Percentiles rank a stretch among this genome's conserved stretches.
Evolutionary conservation across 2,888 invertebrate genomes (phyloP).

Genomic region (Erebia ligea): DNA sequence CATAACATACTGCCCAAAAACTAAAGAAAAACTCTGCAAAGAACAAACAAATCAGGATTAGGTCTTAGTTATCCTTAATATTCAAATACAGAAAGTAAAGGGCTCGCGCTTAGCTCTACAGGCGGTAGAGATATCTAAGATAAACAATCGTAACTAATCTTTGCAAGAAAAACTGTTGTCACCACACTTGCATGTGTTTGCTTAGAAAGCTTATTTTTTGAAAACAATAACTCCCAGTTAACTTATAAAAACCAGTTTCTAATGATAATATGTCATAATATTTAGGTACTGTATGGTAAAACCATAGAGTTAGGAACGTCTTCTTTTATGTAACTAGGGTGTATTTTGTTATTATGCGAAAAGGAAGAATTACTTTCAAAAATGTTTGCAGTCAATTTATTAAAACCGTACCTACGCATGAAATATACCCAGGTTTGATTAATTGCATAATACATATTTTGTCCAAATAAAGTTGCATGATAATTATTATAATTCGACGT

Average conservation of each 20-base stretch:
- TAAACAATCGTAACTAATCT: constrained; percentile 17
- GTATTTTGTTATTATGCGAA: no score
- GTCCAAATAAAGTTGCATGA: no score
- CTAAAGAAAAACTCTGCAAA: background rate
- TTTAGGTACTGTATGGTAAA: background rate
- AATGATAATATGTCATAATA: constrained; percentile 1
- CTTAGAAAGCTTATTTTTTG: constrained; percentile 24
- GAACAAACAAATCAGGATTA: background rate
- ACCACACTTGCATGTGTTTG: constrained; percentile 26
- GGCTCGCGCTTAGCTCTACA: background rate
- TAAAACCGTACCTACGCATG: no score
- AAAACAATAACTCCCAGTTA: constrained; percentile 4
- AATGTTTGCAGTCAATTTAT: no score
- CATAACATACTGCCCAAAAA: background rate
- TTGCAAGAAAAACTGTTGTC: constrained; percentile 16
- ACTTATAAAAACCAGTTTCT: background rate
- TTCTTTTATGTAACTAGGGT: no score
- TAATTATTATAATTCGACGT: no score
- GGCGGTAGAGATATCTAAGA: constrained; percentile 17
- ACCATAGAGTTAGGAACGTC: no score
- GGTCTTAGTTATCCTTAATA: background rate
- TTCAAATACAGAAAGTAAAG: constrained; percentile 1
- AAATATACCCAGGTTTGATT: no score
- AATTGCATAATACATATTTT: no score
- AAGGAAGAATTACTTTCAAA: no score